Percentiles rank a stretch among this genome's conserved stretches.
These are phyloP conservation scores for Tethya wilhelma DNA, from an alignment of 37 sponge, comb jelly and placozoan species.

Conservation along the genomic window DNA sequence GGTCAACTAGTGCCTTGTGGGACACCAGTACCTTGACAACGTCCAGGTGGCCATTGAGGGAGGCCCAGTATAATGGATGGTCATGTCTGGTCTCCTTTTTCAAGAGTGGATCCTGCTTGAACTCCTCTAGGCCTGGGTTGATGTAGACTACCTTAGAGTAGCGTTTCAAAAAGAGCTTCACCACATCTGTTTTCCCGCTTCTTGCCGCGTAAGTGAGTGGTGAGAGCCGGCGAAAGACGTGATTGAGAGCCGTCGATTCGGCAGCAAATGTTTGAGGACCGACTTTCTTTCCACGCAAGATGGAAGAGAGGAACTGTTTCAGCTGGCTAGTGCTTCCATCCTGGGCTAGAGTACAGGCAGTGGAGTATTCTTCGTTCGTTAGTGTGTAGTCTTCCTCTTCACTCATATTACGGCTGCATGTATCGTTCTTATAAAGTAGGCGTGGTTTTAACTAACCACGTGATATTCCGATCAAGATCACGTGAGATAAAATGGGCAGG, in stretches of 20 bases:
- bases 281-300: background rate
- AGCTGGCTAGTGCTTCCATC: constrained; percentile 7
- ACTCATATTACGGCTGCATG: no score
- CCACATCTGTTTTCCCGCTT: constrained; percentile 22
- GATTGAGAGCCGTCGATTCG: background rate
- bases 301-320: constrained; percentile 14
- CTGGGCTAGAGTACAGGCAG: constrained; percentile 10
- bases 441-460: no score
- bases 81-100: constrained; percentile 64
- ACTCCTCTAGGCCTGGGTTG: constrained; percentile 32
- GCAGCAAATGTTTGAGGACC: constrained; percentile 5
- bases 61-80: constrained; percentile 73
- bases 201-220: constrained; percentile 58
- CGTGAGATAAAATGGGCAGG: no score
- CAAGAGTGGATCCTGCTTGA: constrained; percentile 16
- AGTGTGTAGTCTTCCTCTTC: constrained; percentile 8
- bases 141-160: constrained; percentile 18
- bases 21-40: constrained; percentile 66
- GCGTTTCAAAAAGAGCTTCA: constrained; percentile 38
- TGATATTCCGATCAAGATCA: no score
- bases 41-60: constrained; percentile 64
- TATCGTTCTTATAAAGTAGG: no score
- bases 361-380: constrained; percentile 22
- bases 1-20: constrained; percentile 61
- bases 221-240: constrained; percentile 19